Conservation (phyloP, 2,113 vertebrate genomes). For the Otolemur garnettii region DNA sequence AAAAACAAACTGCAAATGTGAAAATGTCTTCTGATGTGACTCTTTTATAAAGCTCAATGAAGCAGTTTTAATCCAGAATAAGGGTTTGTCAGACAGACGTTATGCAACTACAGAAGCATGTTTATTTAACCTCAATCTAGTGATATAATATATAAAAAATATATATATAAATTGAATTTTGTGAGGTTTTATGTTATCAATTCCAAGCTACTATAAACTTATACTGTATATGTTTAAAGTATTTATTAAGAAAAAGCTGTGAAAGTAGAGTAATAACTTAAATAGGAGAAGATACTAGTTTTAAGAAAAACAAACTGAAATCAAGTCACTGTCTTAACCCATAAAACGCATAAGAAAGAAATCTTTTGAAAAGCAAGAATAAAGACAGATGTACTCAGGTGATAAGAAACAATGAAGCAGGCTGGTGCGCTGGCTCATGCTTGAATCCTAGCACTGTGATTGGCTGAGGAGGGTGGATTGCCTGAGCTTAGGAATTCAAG, state of each 20-base stretch:
- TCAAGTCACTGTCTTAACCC: conserved; percentile 82
- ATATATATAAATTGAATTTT: conserved; percentile 40
- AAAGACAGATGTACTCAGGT: conserved; percentile 47
- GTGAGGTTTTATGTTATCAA: conserved; percentile 73
- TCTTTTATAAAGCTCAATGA: conserved; percentile 64
- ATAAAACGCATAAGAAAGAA: conserved; percentile 84
- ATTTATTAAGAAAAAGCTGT: conserved; percentile 85
- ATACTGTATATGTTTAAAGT: conserved; percentile 15
- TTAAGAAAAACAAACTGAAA: conserved; percentile 84
- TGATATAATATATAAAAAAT: conserved; percentile 58
- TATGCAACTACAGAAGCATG: conserved; percentile 61
- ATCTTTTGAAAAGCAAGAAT: conserved; percentile 77
- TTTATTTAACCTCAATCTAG: conserved; percentile 71
- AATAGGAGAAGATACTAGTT: conserved; percentile 82
- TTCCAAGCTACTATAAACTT: conserved; percentile 60
- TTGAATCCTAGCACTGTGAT: too few species aligned
- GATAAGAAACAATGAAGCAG: conserved; percentile 70
- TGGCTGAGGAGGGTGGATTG: too few species aligned
- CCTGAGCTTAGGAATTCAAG: too few species aligned
- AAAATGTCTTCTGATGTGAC: conserved; percentile 64
- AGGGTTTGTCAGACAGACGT: conserved; percentile 47
- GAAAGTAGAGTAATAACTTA: conserved; percentile 82
- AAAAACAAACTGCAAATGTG: conserved; percentile 75
- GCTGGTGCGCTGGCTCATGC: too few species aligned
- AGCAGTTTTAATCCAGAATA: conserved; percentile 71